A percentile compares a stretch with the other conserved stretches of the same genome.
phyloP scores from a whole-genome alignment of 2,797 vertebrate genomes.

The Sorex maritimensis region DNA sequence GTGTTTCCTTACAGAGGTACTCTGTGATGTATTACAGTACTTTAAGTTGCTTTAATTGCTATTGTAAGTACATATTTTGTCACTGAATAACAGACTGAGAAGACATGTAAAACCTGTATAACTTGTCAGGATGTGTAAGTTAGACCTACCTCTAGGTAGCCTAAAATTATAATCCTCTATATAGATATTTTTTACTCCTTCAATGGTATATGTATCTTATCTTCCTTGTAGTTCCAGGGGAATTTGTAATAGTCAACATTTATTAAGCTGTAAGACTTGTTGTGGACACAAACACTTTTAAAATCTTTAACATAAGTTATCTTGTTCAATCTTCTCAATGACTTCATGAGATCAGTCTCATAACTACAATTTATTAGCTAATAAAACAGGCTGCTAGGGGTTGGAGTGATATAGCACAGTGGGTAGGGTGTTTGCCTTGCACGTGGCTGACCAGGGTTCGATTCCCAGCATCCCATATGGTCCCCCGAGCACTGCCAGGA shows the following conservation, averaged over 20 bases:
- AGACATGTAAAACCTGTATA: slow-evolving; percentile 19
- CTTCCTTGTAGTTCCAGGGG: background rate
- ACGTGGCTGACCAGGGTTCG: no score
- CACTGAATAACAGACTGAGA: slow-evolving; percentile 17
- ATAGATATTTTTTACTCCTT: background rate
- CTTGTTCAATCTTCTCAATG: slow-evolving; percentile 11
- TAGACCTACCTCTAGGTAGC: background rate
- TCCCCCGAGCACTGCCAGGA: no score
- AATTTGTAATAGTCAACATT: slow-evolving; percentile 37
- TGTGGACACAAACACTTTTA: background rate
- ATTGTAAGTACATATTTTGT: slow-evolving; percentile 36
- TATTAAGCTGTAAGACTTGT: background rate
- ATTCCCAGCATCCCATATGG: no score
- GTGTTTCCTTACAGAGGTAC: slow-evolving; percentile 75
- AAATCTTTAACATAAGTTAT: slow-evolving; percentile 18
- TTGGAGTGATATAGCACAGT: background rate
- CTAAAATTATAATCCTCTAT: background rate
- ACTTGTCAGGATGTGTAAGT: slow-evolving; percentile 62
- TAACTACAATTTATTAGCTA: slow-evolving; percentile 36
- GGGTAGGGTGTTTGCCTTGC: no score
- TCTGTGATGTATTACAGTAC: slow-evolving; percentile 74
- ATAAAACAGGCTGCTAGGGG: slow-evolving; percentile 30
- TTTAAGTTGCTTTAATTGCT: slow-evolving; percentile 80
- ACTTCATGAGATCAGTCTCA: background rate
- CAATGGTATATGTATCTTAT: background rate